These are phyloP conservation scores for Macrosteles quadrilineatus DNA, from an alignment of 1,140 invertebrate species.

Conservation along the genomic window DNA sequence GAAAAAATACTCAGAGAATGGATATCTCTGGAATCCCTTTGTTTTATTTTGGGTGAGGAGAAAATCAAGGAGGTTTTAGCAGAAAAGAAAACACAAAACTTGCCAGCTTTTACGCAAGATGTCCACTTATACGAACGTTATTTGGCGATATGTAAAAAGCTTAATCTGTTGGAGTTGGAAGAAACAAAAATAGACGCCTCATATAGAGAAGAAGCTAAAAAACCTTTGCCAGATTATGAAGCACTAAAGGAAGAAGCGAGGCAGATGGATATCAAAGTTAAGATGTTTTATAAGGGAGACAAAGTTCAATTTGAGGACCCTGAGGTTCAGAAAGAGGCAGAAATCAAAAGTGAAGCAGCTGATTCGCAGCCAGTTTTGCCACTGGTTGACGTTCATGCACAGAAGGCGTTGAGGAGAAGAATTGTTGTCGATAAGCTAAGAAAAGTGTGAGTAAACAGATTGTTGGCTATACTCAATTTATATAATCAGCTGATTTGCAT, in stretches of 20 bases:
- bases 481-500: too few relatives aligned
- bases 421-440: constrained; percentile 59
- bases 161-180: constrained; percentile 43
- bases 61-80: constrained; percentile 57
- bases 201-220: constrained; percentile 45
- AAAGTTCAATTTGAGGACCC: constrained; percentile 40
- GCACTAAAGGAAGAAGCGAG: constrained; percentile 59
- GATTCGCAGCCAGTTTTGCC: constrained; percentile 49
- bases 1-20: constrained; percentile 59
- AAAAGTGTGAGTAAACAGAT: constrained; percentile 53
- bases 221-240: constrained; percentile 59
- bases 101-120: constrained; percentile 18
- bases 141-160: constrained; percentile 55
- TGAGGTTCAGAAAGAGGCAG: constrained; percentile 38
- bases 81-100: constrained; percentile 49
- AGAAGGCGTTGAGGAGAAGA: constrained; percentile 57
- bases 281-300: constrained; percentile 54
- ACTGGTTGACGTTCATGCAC: constrained; percentile 57
- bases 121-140: constrained; percentile 50
- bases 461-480: too few relatives aligned
- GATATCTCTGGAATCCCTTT: constrained; percentile 59
- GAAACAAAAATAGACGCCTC: constrained; percentile 36
- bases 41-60: constrained; percentile 58
- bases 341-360: constrained; percentile 43
- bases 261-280: constrained; percentile 57